phyloP scores from a whole-genome alignment of 2,888 invertebrate species.

The Anorthoa munda region DNA sequence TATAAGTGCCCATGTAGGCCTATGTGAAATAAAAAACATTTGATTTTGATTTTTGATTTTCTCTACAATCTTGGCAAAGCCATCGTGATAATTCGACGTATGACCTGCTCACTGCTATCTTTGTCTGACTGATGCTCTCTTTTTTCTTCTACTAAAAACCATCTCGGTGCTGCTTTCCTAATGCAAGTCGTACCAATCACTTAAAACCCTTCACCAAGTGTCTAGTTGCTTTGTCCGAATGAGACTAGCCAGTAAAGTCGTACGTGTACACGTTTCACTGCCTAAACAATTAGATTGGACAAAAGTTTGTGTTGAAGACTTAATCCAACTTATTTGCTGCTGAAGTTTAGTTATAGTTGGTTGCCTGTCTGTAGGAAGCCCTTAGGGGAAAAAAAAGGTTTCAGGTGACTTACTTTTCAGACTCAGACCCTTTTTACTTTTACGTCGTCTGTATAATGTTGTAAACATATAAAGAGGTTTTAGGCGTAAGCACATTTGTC shows the following conservation, averaged over 20 bases:
- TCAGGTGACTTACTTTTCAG: conserved; percentile 18
- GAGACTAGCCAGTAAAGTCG: too few relatives aligned
- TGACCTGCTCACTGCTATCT: too few relatives aligned
- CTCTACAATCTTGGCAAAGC: background rate
- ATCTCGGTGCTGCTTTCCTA: too few relatives aligned
- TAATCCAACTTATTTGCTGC: background rate
- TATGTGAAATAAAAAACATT: too few relatives aligned
- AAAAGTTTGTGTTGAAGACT: background rate
- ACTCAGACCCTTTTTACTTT: conserved; percentile 28
- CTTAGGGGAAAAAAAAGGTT: conserved; percentile 17
- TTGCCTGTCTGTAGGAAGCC: conserved; percentile 1
- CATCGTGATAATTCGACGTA: background rate
- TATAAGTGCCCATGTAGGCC: too few relatives aligned
- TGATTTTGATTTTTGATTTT: too few relatives aligned
- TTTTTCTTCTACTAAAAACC: too few relatives aligned
- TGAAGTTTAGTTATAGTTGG: background rate
- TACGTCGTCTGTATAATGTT: conserved; percentile 10
- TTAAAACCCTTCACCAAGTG: background rate
- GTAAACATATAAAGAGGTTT: background rate
- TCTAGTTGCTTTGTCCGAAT: background rate
- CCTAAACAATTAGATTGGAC: background rate
- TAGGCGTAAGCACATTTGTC: too few relatives aligned
- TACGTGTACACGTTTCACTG: background rate
- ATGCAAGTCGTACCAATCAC: background rate
- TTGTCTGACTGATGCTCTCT: too few relatives aligned